These are phyloP conservation scores for Agapornis roseicollis DNA, from an alignment of 2,113 vertebrate genomes.

Conservation along the genomic window DNA sequence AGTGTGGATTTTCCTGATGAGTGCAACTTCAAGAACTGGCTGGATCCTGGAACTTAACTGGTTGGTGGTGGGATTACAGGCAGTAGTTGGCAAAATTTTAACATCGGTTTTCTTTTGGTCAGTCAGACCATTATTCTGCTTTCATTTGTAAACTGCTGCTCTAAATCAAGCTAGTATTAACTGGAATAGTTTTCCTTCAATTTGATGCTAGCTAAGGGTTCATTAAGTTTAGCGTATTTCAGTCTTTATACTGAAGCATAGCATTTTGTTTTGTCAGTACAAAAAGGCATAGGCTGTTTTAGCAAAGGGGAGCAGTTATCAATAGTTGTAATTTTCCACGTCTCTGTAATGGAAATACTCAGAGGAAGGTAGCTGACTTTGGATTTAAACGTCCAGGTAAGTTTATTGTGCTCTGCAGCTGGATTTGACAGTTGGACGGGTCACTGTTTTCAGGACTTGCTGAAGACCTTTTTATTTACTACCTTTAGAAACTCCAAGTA, in stretches of 20 bases:
- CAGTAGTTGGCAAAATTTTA: not conserved
- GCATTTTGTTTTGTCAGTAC: not conserved
- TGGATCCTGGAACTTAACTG: not conserved
- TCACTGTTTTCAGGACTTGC: not conserved
- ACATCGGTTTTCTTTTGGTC: not conserved
- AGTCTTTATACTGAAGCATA: not conserved
- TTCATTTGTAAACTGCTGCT: not conserved
- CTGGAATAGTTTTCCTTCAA: not conserved
- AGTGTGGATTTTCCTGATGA: not conserved
- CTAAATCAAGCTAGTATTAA: not conserved
- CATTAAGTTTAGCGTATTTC: not conserved
- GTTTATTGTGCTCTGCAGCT: not conserved
- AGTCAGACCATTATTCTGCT: not conserved
- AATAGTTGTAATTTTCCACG: accelerated
- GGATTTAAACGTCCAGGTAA: not conserved
- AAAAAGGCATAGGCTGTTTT: not conserved
- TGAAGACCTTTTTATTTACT: not conserved
- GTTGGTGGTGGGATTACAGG: not conserved
- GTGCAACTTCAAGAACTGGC: not conserved
- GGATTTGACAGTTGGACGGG: not conserved
- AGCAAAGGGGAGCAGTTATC: not conserved
- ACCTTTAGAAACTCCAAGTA: not conserved
- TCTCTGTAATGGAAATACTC: not conserved
- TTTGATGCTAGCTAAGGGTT: not conserved
- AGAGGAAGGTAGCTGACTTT: not conserved